phyloP scores from a whole-genome alignment of 2,113 vertebrate genomes.

The Narcine bancroftii region DNA sequence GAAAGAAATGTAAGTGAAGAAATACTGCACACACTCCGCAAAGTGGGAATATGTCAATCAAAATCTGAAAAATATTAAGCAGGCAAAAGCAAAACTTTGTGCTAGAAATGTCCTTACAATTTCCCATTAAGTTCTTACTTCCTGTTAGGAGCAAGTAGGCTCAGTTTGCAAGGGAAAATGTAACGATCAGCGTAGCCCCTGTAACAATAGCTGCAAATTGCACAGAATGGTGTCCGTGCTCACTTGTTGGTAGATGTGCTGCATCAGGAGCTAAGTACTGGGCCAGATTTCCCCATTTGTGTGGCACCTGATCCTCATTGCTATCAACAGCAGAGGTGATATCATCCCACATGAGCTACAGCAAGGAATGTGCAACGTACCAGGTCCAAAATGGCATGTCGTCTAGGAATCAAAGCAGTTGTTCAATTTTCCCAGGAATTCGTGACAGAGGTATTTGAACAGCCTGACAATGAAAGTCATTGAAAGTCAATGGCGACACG shows the following conservation, averaged over 20 bases:
- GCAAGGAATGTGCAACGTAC: not conserved
- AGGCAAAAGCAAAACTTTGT: not conserved
- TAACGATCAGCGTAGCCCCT: not conserved
- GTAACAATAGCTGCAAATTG: not conserved
- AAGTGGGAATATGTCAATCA: not conserved
- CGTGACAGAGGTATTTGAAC: not conserved
- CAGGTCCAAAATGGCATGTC: not conserved
- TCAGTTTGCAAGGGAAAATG: not conserved
- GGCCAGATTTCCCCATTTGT: not conserved
- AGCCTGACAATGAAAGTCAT: too few species aligned
- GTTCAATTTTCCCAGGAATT: not conserved
- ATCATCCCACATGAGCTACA: not conserved
- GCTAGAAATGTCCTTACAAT: not conserved
- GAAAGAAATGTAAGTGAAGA: too few species aligned
- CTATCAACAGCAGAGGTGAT: not conserved
- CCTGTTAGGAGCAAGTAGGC: not conserved
- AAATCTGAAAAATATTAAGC: not conserved
- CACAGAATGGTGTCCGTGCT: not conserved
- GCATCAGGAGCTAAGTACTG: not conserved
- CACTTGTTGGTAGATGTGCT: not conserved
- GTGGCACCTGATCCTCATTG: not conserved
- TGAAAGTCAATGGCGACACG: too few species aligned
- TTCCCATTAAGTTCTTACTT: not conserved
- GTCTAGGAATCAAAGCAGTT: not conserved
- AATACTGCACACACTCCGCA: too few species aligned